Evolutionary conservation across 1,140 invertebrate genomes (phyloP).

Genomic region (Penaeus japonicus): DNA sequence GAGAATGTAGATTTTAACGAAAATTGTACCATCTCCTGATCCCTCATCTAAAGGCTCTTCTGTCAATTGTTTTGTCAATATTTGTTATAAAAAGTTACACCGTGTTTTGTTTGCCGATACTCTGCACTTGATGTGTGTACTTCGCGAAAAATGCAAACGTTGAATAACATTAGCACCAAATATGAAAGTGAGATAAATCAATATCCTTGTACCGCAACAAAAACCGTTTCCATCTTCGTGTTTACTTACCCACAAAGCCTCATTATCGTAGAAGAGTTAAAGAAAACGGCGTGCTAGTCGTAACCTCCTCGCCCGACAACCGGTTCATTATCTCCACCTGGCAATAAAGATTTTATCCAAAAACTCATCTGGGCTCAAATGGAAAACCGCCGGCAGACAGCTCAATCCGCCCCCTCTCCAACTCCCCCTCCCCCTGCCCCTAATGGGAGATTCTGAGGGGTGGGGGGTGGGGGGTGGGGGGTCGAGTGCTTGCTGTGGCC

Average conservation of each 20-base stretch:
- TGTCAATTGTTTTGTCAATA: no score
- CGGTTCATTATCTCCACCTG: neutral
- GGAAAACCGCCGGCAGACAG: neutral
- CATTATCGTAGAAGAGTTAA: neutral
- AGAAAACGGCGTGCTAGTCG: neutral
- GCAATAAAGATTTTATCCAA: conserved; percentile 7
- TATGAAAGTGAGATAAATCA: neutral
- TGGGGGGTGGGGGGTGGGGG: no score
- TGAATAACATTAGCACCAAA: neutral
- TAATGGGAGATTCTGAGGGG: neutral
- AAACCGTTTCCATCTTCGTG: neutral
- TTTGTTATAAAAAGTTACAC: no score
- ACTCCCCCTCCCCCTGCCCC: neutral
- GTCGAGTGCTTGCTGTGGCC: no score
- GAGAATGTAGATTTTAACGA: no score
- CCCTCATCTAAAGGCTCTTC: no score
- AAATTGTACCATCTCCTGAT: no score
- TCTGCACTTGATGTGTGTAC: no score
- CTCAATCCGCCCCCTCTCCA: neutral
- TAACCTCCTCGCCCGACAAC: neutral
- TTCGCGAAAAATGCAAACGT: no score
- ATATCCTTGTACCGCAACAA: neutral
- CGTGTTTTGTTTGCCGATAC: no score
- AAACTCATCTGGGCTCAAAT: conserved; percentile 16
- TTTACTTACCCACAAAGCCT: neutral